Base-by-base conservation (phyloP, 2,113 vertebrate genomes). In the Pelvicachromis taeniatus region DNA sequence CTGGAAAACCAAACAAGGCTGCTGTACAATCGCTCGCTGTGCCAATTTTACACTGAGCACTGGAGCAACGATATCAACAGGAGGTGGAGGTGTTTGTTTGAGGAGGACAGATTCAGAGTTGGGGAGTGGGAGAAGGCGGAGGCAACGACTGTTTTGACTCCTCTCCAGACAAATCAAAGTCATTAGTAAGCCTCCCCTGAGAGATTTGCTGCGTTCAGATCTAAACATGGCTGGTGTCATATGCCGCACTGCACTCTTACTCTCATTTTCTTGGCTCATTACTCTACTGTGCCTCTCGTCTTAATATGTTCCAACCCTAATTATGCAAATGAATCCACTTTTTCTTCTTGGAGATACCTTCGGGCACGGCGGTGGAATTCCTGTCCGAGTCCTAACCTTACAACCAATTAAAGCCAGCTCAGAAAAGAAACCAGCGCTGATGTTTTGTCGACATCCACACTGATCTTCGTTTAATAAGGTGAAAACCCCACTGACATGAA, bases 1-100 rank as follows among this genome's bases (percentile, higher is more conserved):
- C 86, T 68, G 78, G 90, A 92, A 94, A 90, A 90, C 81, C 82
- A 91, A 95, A 94, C 90, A 92, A 50, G 75, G 35, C 50, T 17
- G 8, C 26, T 26, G 85, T 85, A 83, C 83, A 82, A 80, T n/a
- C 33, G 70, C 77, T 82, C 17, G 85, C 61, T 11, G 38, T 68
- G 61, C 80, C 83, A 42, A 83, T 63, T 83, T 85, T 38, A 19
- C 23, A 19, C 23, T 33, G 42, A 4, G 12, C 21, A 14, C 78
- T 48, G 53, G 53, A 87, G 23, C 23, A 21, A 70, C 77, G 70
- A 59, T 63, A 56, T 56, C 84, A 78, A 73, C 82, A 83, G 45
- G 54, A 33, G 13, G 63, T 3, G 52, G 35, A 83, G n/a, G 75
- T 52, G 52, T 63, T 87, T 89, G 86, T 92, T 86, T 80, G 83